Evolutionary conservation across 2,888 invertebrate genomes (phyloP), one percentile per base, ranked within the genome.

Genomic region (Beris morrisii): DNA sequence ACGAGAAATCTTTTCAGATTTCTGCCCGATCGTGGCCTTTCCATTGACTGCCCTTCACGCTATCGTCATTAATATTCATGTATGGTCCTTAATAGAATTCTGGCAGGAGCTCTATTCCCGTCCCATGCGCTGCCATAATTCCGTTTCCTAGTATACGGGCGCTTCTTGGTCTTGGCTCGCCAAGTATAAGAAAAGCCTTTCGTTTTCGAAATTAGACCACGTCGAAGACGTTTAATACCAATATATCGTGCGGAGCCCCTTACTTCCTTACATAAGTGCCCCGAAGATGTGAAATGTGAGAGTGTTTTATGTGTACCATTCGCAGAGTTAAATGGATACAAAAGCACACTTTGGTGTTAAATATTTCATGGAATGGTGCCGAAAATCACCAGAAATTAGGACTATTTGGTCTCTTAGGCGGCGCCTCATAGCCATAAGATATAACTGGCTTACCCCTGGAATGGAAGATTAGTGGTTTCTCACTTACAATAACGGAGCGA

Each of bases 331-430:
- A 13, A 48, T 48, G 15, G n/a, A 48, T 48, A 48, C 15, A 48
- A 13, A 12, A 13, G 15, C 5, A 48, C 15, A 48, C 12, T 15
- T 48, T 15, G n/a, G 48, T 48, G 15, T 48, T 48, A 48, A 48
- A 48, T 48, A n/a, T 48, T 48, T 48, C 15, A 48, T 48, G 48
- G 48, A 48, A 15, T 48, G 48, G n/a, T 15, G 5, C 13, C 12
- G n/a, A n/a, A 13, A 48, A 48, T 15, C 15, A 15, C 48, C 48
- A 48, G 12, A 48, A 48, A 48, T 48, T 48, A 48, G 48, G 15
- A n/a, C 48, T 48, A 13, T 48, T 48, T 48, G 48, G 48, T 48
- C 12, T 11, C 13, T 48, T 48, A 11, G 12, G 15, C 48, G 48
- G 48, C 48, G 48, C 48, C 48, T 48, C 12, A 48, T n/a, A 48